Conservation (phyloP, 2,113 vertebrate genomes). For the Opisthocomus hoazin region DNA sequence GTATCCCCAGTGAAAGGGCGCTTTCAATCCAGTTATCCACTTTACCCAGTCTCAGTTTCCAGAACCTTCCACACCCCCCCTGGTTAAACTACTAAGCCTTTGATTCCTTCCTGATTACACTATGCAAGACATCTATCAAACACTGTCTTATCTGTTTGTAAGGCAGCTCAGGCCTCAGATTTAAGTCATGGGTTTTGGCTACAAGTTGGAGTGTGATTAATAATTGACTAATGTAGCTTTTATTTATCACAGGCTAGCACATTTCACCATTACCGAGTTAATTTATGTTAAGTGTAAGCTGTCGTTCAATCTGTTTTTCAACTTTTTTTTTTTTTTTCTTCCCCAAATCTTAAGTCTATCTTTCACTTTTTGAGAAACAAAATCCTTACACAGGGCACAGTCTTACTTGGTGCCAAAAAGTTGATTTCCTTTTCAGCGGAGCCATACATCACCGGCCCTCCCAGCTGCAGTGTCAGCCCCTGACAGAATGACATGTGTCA, state of each 20-base stretch:
- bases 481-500: slow-evolving; percentile 99
- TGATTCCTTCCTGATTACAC: slow-evolving; percentile 76
- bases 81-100: slow-evolving; percentile 71
- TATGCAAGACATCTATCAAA: slow-evolving; percentile 77
- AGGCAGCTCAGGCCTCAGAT: slow-evolving; percentile 82
- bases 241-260: slow-evolving; percentile 85
- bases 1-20: slow-evolving; percentile 62
- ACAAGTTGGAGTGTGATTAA: slow-evolving; percentile 87
- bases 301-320: slow-evolving; percentile 81
- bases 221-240: slow-evolving; percentile 87
- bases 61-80: slow-evolving; percentile 72
- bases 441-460: slow-evolving; percentile 97
- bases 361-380: slow-evolving; percentile 84
- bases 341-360: slow-evolving; percentile 73
- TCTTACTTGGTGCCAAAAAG: slow-evolving; percentile 94
- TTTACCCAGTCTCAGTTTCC: slow-evolving; percentile 61
- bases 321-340: slow-evolving; percentile 55
- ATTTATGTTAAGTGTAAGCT: slow-evolving; percentile 86
- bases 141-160: slow-evolving; percentile 82
- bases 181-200: slow-evolving; percentile 83
- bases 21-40: slow-evolving; percentile 65
- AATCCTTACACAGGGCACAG: slow-evolving; percentile 91
- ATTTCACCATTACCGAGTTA: slow-evolving; percentile 82
- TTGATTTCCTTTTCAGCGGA: slow-evolving; percentile 99
- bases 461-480: slow-evolving; percentile 98